Conservation (phyloP, 1,140 invertebrate species). For the Scylla paramamosain region DNA sequence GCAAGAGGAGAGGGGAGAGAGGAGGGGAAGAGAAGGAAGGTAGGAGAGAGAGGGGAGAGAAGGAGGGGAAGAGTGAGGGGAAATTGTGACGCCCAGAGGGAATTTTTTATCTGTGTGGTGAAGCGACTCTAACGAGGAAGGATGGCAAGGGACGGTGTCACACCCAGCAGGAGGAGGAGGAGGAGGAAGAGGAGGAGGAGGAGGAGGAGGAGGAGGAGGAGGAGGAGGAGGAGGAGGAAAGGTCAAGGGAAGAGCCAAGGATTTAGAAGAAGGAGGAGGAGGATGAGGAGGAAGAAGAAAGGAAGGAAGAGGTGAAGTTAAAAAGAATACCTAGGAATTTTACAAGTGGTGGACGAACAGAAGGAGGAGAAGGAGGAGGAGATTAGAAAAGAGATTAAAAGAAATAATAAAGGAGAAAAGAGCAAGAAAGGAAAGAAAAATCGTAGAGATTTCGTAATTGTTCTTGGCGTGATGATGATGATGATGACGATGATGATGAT, state of each 20-base stretch:
- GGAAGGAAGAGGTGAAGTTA: background rate
- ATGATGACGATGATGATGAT: too few relatives aligned
- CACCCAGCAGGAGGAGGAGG: background rate
- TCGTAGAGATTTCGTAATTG: background rate
- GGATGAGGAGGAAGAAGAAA: background rate
- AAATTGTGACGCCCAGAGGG: conserved; percentile 56
- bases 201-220: conserved; percentile 27
- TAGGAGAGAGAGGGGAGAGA: background rate
- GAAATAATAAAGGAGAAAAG: background rate
- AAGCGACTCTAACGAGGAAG: conserved; percentile 65
- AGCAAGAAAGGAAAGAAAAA: background rate
- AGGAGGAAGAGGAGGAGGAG: background rate
- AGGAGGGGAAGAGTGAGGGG: background rate
- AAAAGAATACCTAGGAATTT: background rate
- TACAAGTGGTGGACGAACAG: background rate
- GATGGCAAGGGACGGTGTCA: conserved; percentile 2
- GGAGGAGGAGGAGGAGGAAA: background rate
- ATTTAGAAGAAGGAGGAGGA: background rate
- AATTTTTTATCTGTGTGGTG: conserved; percentile 61
- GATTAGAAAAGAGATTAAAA: background rate
- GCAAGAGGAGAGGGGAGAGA: background rate
- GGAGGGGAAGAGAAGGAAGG: background rate
- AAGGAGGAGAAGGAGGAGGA: conserved; percentile 3
- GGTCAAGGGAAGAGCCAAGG: background rate
- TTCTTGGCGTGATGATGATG: too few relatives aligned